Evolutionary conservation across 2,888 invertebrate genomes (phyloP), one percentile per base, ranked within the genome.

Genomic region (Mycogona germanica): DNA sequence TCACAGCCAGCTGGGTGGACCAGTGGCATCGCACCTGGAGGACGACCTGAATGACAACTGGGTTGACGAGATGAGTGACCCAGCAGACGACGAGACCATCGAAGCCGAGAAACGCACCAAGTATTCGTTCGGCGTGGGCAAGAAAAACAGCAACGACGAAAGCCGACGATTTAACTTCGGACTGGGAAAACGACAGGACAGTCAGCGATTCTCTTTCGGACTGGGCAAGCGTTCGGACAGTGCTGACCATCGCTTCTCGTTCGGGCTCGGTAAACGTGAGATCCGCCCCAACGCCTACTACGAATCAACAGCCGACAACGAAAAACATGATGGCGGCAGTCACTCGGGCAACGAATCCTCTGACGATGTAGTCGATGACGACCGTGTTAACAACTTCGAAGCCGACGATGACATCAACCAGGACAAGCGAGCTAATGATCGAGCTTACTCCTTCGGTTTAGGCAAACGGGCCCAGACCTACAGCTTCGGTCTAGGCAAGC

Each of bases 101-200:
- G 17, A 41, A 12, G 41, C 7, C 9, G 41, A 41, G 12, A 49
- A 49, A 19, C 17, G 29, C 23, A 9, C 30, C 9, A 23, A 25
- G 35, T 46, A 52, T 32, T 25, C 14, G 12, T 52, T 52, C 25
- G 52, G 52, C 14, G 37, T 52, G 1, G 52, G 52, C 5, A 52
- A 52, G 23, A 2, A 32, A 23, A 46, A 21, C 3, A n/a, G n/a
- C n/a, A n/a, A n/a, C n/a, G 52, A 29, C 2, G 45, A 35, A 1
- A 17, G 17, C 19, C 52, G 23, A 12, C 21, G 52, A 26, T 52
- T 45, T 28, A 52, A 35, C 26, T 52, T 52, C n/a, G 52, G 52
- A 19, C 52, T 52, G 12, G 52, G 52, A 1, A 52, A 52, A 35
- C 45, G 52, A 3, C 32, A 30, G 5, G 29, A 23, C 14, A n/a